A percentile compares a stretch with the other conserved stretches of the same genome.
phyloP scores from a whole-genome alignment of 2,113 vertebrate genomes.

The Ellobius talpinus region DNA sequence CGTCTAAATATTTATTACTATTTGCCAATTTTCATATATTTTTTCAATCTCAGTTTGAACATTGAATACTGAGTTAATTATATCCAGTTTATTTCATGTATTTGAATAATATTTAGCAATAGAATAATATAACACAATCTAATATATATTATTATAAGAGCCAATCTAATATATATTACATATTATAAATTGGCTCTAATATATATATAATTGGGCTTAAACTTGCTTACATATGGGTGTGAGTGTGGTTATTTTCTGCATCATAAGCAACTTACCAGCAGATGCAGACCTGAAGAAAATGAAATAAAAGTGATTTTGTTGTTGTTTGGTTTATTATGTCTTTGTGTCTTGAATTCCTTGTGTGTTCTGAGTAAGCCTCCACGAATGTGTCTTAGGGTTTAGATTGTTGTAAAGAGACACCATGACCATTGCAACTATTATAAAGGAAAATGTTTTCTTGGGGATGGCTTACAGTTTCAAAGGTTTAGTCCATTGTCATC shows the following conservation, averaged over 20 bases:
- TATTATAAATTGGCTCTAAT: too few relatives aligned
- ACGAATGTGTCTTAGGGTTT: too few relatives aligned
- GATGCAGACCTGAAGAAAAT: neutral
- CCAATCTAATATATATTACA: too few relatives aligned
- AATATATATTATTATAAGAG: neutral
- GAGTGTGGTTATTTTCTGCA: neutral
- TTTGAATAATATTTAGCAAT: neutral
- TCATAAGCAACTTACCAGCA: neutral
- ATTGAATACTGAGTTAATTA: constrained; percentile 2
- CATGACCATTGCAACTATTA: too few relatives aligned
- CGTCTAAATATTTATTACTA: neutral
- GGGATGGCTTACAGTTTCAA: too few relatives aligned
- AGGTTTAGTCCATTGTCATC: too few relatives aligned
- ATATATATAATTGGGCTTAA: neutral
- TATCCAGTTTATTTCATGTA: neutral
- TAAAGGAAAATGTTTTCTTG: too few relatives aligned
- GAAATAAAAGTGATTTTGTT: neutral
- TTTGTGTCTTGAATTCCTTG: neutral
- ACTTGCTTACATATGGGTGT: neutral
- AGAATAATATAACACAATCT: neutral
- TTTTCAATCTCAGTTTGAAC: neutral
- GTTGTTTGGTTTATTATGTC: neutral
- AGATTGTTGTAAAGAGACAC: too few relatives aligned
- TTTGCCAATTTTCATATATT: neutral
- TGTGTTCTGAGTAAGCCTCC: neutral